Conservation (phyloP, 2,113 vertebrate genomes). For the Oplegnathus fasciatus region DNA sequence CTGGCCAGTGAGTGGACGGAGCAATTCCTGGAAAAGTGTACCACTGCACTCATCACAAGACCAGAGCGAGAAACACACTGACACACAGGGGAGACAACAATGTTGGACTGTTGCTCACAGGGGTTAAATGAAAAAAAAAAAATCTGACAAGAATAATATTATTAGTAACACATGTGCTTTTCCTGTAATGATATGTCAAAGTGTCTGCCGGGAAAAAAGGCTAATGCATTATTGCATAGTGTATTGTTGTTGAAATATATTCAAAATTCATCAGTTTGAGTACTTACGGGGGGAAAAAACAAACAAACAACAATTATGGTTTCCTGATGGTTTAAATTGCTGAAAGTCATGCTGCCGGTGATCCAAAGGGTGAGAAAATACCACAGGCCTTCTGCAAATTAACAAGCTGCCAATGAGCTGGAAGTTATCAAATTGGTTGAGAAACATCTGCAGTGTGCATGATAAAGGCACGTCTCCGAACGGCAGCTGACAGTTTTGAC, state of each 20-base stretch:
- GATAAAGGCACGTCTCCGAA: constrained; percentile 26
- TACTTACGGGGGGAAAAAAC: not conserved
- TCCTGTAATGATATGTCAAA: not conserved
- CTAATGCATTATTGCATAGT: not conserved
- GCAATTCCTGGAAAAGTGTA: constrained; percentile 1
- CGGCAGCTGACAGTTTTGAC: constrained; percentile 52
- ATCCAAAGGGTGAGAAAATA: constrained; percentile 28
- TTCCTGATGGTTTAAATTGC: not conserved
- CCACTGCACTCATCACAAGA: not conserved
- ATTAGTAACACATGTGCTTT: not conserved
- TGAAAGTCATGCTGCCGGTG: not conserved
- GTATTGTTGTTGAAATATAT: not conserved
- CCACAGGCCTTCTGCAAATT: not conserved
- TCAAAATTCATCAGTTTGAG: not conserved
- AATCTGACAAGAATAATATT: not conserved
- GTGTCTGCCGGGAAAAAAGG: not conserved
- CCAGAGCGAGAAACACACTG: constrained; percentile 3
- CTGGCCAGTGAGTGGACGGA: not conserved
- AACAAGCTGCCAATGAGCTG: constrained; percentile 42
- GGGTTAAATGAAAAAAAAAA: not conserved
- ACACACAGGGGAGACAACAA: not conserved
- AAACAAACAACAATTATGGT: not conserved
- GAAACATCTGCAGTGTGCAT: constrained; percentile 13
- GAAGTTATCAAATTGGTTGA: constrained; percentile 3
- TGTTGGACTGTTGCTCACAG: not conserved